These are phyloP conservation scores for Leucopsar rothschildi DNA, from an alignment of 2,113 vertebrate species.

Conservation along the genomic window DNA sequence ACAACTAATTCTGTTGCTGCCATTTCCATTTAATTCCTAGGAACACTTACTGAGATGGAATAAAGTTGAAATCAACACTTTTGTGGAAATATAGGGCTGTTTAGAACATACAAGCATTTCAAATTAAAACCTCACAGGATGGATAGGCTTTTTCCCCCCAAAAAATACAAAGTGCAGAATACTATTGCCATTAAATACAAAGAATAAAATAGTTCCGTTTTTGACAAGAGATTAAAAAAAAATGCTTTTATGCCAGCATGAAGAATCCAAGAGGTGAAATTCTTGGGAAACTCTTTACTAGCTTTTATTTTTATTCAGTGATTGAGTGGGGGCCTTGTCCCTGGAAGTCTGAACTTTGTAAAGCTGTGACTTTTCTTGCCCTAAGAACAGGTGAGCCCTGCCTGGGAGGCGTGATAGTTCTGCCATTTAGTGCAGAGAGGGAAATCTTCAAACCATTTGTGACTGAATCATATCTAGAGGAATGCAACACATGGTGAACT, in stretches of 20 bases:
- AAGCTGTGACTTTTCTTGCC: neutral
- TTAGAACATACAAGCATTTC: neutral
- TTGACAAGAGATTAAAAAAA: neutral
- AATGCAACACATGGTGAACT: accelerated
- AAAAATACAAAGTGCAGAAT: neutral
- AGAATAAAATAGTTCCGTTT: neutral
- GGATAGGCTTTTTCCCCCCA: neutral
- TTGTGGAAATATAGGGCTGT: neutral
- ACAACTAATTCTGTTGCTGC: neutral
- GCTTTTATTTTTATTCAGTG: neutral
- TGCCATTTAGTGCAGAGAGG: neutral
- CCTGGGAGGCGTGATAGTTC: neutral
- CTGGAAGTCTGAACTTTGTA: neutral
- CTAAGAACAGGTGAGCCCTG: neutral
- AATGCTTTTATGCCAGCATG: neutral
- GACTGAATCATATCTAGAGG: neutral
- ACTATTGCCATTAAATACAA: neutral
- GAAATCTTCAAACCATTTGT: neutral
- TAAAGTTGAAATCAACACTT: neutral
- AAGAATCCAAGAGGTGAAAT: neutral
- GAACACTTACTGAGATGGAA: neutral
- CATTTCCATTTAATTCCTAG: constrained; percentile 16
- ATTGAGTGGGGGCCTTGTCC: neutral
- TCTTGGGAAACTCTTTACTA: neutral
- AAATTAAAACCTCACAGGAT: neutral